phyloP scores from a whole-genome alignment of 2,797 vertebrate genomes.

The Lacerta bilineata region DNA sequence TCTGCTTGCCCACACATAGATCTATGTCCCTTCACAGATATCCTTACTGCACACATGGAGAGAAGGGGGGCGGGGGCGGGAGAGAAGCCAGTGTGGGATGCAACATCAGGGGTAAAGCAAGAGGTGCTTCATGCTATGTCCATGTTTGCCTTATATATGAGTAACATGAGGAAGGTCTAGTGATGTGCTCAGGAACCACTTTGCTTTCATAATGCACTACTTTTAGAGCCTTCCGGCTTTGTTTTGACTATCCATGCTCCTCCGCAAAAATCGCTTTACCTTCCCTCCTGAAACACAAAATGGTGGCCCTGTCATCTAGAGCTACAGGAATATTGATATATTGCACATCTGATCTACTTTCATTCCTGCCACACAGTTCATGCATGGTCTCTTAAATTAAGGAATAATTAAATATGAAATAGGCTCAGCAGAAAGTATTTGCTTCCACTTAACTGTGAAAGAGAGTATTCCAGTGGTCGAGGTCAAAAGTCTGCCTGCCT shows the following conservation, averaged over 20 bases:
- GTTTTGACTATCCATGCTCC: not conserved
- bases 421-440: too few species aligned
- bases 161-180: not conserved
- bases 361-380: too few species aligned
- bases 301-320: too few species aligned
- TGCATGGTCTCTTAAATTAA: too few species aligned
- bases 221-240: not conserved
- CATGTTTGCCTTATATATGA: not conserved
- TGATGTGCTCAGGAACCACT: not conserved
- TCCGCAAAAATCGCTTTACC: not conserved
- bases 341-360: too few species aligned
- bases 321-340: too few species aligned
- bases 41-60: not conserved
- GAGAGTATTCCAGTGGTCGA: too few species aligned
- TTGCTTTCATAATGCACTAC: not conserved
- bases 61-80: not conserved
- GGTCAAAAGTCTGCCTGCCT: too few species aligned
- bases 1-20: not conserved
- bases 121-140: not conserved
- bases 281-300: too few species aligned
- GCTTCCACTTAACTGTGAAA: too few species aligned
- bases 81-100: not conserved
- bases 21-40: not conserved
- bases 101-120: not conserved
- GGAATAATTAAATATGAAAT: too few species aligned